phyloP scores from a whole-genome alignment of 2,888 invertebrate species.

The Drosophila rubida region DNA sequence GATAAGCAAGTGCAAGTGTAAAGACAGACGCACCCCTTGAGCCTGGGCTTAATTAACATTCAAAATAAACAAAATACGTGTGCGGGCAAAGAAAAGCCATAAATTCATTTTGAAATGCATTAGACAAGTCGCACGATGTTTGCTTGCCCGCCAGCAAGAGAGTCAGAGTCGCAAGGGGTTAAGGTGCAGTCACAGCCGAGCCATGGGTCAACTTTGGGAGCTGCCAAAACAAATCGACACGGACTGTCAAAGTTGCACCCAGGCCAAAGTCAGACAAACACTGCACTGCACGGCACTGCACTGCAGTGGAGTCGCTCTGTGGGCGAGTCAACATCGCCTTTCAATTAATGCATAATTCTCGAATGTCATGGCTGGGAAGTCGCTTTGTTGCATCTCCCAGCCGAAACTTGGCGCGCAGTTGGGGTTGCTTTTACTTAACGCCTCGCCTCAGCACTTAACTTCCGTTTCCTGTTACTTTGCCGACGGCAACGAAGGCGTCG shows the following conservation, averaged over 20 bases:
- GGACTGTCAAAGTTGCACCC: slow-evolving; percentile 55
- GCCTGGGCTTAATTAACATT: slow-evolving; percentile 80
- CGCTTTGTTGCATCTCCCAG: slow-evolving; percentile 57
- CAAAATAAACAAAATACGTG: slow-evolving; percentile 76
- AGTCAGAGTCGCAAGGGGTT: slow-evolving; percentile 1
- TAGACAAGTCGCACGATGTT: slow-evolving; percentile 46
- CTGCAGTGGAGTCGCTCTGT: too few relatives aligned
- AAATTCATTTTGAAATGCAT: slow-evolving; percentile 83
- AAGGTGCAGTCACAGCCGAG: slow-evolving; percentile 31
- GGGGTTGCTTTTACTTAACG: slow-evolving; percentile 79
- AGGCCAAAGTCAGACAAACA: slow-evolving; percentile 25
- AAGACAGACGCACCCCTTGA: slow-evolving; percentile 15
- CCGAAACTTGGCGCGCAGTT: slow-evolving; percentile 3
- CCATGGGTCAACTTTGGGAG: slow-evolving; percentile 60
- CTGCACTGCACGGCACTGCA: too few relatives aligned
- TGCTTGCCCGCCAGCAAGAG: slow-evolving; percentile 55
- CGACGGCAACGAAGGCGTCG: slow-evolving; percentile 29
- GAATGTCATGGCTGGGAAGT: slow-evolving; percentile 66
- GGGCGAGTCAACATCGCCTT: slow-evolving; percentile 60
- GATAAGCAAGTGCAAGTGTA: slow-evolving; percentile 24
- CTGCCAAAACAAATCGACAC: slow-evolving; percentile 56
- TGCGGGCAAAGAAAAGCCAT: slow-evolving; percentile 72
- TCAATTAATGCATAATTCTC: slow-evolving; percentile 79
- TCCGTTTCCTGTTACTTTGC: slow-evolving; percentile 79
- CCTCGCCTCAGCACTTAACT: slow-evolving; percentile 82